phyloP scores from a whole-genome alignment of 2,113 vertebrate genomes.

The Dolichotis patagonum region DNA sequence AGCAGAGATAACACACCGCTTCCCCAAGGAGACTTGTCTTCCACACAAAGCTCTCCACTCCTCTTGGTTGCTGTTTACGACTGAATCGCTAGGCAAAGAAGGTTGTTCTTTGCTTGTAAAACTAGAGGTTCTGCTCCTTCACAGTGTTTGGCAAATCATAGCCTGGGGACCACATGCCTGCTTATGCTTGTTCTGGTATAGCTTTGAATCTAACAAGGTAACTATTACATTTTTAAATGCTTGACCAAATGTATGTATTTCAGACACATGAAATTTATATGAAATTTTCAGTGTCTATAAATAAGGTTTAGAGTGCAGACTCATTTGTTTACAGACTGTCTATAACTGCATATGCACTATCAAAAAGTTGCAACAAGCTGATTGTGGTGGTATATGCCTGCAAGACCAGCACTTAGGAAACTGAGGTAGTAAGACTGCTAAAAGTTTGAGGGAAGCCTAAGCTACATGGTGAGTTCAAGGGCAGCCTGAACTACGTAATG shows the following conservation, averaged over 20 bases:
- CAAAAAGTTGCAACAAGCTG: not conserved
- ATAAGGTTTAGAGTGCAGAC: not conserved
- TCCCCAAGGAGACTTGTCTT: not conserved
- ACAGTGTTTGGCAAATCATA: not conserved
- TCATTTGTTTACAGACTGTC: not conserved
- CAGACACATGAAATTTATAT: not conserved
- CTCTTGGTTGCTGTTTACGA: not conserved
- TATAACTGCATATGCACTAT: not conserved
- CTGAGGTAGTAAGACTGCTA: not conserved
- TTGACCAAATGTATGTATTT: not conserved
- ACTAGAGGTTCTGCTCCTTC: not conserved
- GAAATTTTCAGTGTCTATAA: not conserved
- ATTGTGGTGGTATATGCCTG: not conserved
- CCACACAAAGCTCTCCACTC: not conserved
- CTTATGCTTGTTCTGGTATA: not conserved
- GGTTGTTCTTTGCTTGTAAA: not conserved
- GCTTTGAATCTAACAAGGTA: not conserved
- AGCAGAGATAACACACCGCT: not conserved
- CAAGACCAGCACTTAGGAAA: not conserved
- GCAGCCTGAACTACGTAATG: not conserved
- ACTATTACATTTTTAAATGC: not conserved
- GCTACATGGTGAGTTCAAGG: not conserved
- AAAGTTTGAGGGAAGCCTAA: too few species aligned
- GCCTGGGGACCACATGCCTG: not conserved
- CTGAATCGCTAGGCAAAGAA: not conserved